These are phyloP conservation scores for Macroteleia sp. DNA, from an alignment of 2,888 invertebrate species.

Conservation along the genomic window DNA sequence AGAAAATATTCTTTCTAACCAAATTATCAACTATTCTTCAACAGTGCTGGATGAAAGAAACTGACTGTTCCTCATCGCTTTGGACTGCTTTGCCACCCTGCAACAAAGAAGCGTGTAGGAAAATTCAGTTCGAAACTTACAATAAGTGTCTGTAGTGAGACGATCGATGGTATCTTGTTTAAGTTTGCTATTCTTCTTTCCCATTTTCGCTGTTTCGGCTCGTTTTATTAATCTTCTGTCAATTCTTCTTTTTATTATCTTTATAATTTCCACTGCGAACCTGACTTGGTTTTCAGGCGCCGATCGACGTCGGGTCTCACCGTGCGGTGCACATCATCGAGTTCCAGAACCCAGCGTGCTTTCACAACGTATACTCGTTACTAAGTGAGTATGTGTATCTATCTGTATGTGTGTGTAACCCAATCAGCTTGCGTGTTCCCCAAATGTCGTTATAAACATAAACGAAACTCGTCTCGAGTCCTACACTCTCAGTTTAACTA, in stretches of 20 bases:
- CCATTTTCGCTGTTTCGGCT: constrained; percentile 87
- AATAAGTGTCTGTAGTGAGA: constrained; percentile 96
- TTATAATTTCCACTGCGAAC: constrained; percentile 3
- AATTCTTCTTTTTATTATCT: constrained; percentile 15
- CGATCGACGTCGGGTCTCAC: constrained; percentile 35
- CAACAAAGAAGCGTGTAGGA: too few species aligned
- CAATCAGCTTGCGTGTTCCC: constrained; percentile 14
- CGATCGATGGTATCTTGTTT: constrained; percentile 97
- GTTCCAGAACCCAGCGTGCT: too few species aligned
- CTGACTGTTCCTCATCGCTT: too few species aligned
- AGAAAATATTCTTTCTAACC: too few species aligned
- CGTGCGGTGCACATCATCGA: constrained; percentile 47
- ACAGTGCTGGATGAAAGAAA: too few species aligned
- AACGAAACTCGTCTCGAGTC: constrained; percentile 28
- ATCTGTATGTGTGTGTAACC: neutral
- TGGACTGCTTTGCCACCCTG: too few species aligned
- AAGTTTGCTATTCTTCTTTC: constrained; percentile 97
- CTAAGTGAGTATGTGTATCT: neutral
- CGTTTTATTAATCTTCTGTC: constrained; percentile 42
- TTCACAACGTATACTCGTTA: neutral
- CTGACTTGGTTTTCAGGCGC: constrained; percentile 5
- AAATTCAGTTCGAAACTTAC: constrained; percentile 86
- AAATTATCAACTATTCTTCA: too few species aligned
- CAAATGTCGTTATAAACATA: constrained; percentile 18
- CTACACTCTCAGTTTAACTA: constrained; percentile 15